These are phyloP conservation scores for Chunga burmeisteri DNA, from an alignment of 2,113 vertebrate species.

Conservation along the genomic window DNA sequence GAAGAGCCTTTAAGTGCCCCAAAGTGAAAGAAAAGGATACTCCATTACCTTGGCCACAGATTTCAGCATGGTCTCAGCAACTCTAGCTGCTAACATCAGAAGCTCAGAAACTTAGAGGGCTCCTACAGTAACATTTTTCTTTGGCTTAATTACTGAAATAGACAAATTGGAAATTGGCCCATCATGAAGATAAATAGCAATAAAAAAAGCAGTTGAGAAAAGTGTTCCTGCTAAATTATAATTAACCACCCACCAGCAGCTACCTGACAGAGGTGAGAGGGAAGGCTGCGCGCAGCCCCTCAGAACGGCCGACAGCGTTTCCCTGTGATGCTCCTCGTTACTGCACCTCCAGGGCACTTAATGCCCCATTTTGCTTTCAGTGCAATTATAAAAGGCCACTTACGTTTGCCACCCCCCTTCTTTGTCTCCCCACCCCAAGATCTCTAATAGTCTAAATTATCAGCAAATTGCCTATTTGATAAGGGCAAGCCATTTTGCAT, in stretches of 20 bases:
- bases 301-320: not conserved
- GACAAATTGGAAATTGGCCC: constrained; percentile 69
- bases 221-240: constrained; percentile 63
- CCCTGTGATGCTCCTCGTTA: constrained; percentile 45
- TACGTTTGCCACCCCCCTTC: constrained; percentile 16
- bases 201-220: constrained; percentile 57
- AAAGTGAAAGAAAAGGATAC: not conserved
- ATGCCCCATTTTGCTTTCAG: constrained; percentile 66
- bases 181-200: constrained; percentile 77
- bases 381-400: constrained; percentile 73
- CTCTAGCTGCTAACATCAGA: not conserved
- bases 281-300: constrained; percentile 31
- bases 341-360: constrained; percentile 48
- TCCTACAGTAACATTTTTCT: constrained; percentile 67
- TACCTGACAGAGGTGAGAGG: constrained; percentile 68
- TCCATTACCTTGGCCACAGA: not conserved
- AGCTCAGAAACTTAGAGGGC: constrained; percentile 1
- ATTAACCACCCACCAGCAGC: constrained; percentile 69
- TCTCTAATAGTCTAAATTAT: constrained; percentile 72
- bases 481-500: constrained; percentile 74
- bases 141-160: constrained; percentile 71
- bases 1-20: not conserved
- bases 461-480: constrained; percentile 74
- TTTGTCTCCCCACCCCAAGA: constrained; percentile 63
- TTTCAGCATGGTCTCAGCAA: not conserved